phyloP scores from a whole-genome alignment of 2,113 vertebrate species.

The Aegypius monachus region DNA sequence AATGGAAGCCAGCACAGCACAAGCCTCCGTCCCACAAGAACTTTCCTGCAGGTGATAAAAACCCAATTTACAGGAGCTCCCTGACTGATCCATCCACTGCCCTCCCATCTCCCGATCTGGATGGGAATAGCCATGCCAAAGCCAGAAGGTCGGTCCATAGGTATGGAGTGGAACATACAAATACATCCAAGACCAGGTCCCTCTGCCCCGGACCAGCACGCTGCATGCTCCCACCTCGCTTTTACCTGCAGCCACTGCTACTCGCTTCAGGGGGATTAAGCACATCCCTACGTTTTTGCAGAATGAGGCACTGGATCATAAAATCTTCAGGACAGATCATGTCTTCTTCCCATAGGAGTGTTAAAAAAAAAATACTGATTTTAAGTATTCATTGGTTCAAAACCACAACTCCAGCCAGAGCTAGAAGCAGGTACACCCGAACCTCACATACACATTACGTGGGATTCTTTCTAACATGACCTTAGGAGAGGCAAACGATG shows the following conservation, averaged over 20 bases:
- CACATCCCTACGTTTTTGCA: neutral
- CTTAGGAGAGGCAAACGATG: neutral
- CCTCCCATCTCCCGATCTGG: neutral
- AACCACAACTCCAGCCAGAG: neutral
- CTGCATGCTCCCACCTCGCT: fast-evolving
- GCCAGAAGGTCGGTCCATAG: fast-evolving
- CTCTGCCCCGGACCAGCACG: neutral
- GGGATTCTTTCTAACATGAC: neutral
- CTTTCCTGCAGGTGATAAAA: neutral
- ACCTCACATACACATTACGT: fast-evolving
- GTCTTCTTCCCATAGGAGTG: fast-evolving
- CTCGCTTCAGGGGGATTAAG: neutral
- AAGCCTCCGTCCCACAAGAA: neutral
- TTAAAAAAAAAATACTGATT: neutral
- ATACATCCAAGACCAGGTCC: neutral
- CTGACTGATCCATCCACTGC: neutral
- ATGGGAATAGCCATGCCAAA: fast-evolving
- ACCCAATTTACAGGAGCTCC: neutral
- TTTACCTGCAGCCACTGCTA: neutral
- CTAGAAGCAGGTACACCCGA: neutral
- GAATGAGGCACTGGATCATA: neutral
- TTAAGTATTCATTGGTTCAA: neutral
- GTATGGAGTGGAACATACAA: neutral
- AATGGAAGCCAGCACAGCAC: neutral
- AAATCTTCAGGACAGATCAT: neutral